Conservation (phyloP, 2,888 invertebrate species). For the Tenthredo distinguenda region DNA sequence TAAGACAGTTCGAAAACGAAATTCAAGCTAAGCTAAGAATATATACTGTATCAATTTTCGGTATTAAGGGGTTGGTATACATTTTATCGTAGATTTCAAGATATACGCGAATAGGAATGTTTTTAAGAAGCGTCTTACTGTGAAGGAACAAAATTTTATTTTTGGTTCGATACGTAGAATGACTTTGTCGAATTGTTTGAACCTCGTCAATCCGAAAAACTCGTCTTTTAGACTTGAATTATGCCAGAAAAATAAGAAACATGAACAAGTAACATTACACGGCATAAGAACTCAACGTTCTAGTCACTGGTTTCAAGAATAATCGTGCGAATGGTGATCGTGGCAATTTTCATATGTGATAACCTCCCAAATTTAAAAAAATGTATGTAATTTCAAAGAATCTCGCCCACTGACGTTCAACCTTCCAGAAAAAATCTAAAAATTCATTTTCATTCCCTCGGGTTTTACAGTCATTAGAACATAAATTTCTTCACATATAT, state of each 20-base stretch:
- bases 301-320: not conserved
- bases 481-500: too few species aligned
- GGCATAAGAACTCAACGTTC: not conserved
- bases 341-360: too few species aligned
- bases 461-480: not conserved
- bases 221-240: not conserved
- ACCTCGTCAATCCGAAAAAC: not conserved
- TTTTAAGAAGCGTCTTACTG: too few species aligned
- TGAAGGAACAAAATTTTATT: too few species aligned
- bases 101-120: too few species aligned
- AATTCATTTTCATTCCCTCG: not conserved
- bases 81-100: too few species aligned
- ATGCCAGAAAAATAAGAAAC: not conserved
- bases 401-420: too few species aligned
- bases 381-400: not conserved
- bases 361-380: not conserved
- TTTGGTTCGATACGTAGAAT: too few species aligned
- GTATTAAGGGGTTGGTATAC: too few species aligned
- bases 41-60: too few species aligned
- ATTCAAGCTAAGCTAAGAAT: not conserved
- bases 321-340: not conserved
- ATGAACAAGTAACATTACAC: too few species aligned
- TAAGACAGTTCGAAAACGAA: not conserved
- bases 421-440: not conserved
- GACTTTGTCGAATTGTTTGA: not conserved